A percentile compares a stretch with the other conserved stretches of the same genome.
These are phyloP conservation scores for Thera obeliscata DNA, from an alignment of 2,888 invertebrate species.

Conservation along the genomic window DNA sequence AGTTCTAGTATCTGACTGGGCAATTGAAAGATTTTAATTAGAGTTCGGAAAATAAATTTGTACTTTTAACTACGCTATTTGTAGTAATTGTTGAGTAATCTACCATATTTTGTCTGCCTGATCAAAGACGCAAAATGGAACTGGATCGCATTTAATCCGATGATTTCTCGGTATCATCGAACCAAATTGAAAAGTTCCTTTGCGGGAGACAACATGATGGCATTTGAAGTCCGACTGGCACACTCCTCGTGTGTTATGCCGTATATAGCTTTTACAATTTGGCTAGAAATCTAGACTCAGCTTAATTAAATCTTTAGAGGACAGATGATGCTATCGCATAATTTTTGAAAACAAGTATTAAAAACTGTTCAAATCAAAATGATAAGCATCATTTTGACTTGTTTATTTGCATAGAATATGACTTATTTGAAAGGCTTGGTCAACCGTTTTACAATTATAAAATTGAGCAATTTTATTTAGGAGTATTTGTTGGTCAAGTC, in stretches of 20 bases:
- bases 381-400: slow-evolving; percentile 31
- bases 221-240: background rate
- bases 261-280: slow-evolving; percentile 13
- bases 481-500: slow-evolving; percentile 1
- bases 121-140: slow-evolving; percentile 2
- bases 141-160: slow-evolving; percentile 14
- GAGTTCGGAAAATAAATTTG: slow-evolving; percentile 4
- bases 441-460: slow-evolving; percentile 40
- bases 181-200: slow-evolving; percentile 15
- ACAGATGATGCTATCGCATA: slow-evolving; percentile 17
- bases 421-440: slow-evolving; percentile 52
- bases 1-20: slow-evolving; percentile 7
- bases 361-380: slow-evolving; percentile 25
- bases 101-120: too few species aligned
- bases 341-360: slow-evolving; percentile 10
- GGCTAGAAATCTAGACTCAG: slow-evolving; percentile 17
- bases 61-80: too few species aligned
- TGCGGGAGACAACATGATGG: too few species aligned
- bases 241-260: background rate
- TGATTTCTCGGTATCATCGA: slow-evolving; percentile 26
- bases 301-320: slow-evolving; percentile 5
- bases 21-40: slow-evolving; percentile 1
- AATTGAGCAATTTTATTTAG: slow-evolving; percentile 21
- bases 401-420: slow-evolving; percentile 34
- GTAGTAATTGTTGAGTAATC: too few species aligned